phyloP scores from a whole-genome alignment of 2,113 vertebrate species.

The Cyanistes caeruleus region DNA sequence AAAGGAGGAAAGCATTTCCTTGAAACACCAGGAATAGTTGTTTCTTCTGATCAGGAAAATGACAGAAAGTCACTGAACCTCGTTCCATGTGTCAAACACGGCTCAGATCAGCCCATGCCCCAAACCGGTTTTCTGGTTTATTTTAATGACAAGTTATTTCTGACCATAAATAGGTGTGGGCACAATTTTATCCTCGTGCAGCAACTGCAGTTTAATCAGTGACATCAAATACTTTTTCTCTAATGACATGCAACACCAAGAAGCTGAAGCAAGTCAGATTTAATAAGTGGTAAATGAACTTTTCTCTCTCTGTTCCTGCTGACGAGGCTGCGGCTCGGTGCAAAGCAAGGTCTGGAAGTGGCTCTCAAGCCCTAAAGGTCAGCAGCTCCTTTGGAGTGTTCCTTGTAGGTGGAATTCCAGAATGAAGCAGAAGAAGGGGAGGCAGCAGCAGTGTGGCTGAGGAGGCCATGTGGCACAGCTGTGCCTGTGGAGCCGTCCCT shows the following conservation, averaged over 20 bases:
- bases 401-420: background rate
- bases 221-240: background rate
- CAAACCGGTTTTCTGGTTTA: background rate
- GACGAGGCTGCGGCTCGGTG: background rate
- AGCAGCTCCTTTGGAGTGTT: background rate
- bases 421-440: background rate
- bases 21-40: background rate
- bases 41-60: background rate
- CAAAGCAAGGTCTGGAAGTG: background rate
- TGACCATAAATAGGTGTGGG: background rate
- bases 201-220: background rate
- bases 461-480: background rate
- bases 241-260: background rate
- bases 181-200: background rate
- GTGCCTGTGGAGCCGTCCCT: background rate
- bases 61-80: background rate
- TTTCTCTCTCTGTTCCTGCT: background rate
- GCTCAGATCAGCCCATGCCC: background rate
- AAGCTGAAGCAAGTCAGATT: background rate
- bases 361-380: background rate
- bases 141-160: background rate
- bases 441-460: background rate
- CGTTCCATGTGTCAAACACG: accelerated
- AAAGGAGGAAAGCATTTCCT: background rate
- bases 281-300: background rate